Evolutionary conservation across 2,113 vertebrate species (phyloP).

Genomic region (Rostratula benghalensis): DNA sequence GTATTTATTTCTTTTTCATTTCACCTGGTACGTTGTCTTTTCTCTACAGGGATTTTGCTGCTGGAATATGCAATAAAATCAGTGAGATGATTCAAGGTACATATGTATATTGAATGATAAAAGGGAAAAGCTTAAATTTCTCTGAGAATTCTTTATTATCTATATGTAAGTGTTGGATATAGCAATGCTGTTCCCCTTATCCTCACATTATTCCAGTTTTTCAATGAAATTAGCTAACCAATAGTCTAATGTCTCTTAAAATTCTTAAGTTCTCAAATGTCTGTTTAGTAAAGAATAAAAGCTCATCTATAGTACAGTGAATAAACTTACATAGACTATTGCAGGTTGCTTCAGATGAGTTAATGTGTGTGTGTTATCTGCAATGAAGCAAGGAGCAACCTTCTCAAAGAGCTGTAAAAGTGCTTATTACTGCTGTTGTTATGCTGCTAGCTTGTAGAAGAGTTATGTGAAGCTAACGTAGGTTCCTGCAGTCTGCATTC

Average conservation of each 20-base stretch:
- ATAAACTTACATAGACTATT: neutral
- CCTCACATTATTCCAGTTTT: neutral
- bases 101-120: neutral
- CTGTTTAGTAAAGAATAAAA: neutral
- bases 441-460: neutral
- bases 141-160: neutral
- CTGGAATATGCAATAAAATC: conserved; percentile 99
- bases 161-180: neutral
- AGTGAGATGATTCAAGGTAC: conserved; percentile 99
- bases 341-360: neutral
- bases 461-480: neutral
- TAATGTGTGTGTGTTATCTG: neutral
- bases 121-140: neutral
- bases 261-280: neutral
- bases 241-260: neutral
- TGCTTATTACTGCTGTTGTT: neutral
- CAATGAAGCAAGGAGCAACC: neutral
- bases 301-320: accelerated
- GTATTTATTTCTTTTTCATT: neutral
- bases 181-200: neutral
- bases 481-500: neutral
- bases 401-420: neutral
- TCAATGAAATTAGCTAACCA: neutral
- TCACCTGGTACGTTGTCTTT: neutral
- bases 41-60: conserved; percentile 92